Base-by-base conservation (phyloP, 2,113 vertebrate genomes). In the Platichthys flesus region DNA sequence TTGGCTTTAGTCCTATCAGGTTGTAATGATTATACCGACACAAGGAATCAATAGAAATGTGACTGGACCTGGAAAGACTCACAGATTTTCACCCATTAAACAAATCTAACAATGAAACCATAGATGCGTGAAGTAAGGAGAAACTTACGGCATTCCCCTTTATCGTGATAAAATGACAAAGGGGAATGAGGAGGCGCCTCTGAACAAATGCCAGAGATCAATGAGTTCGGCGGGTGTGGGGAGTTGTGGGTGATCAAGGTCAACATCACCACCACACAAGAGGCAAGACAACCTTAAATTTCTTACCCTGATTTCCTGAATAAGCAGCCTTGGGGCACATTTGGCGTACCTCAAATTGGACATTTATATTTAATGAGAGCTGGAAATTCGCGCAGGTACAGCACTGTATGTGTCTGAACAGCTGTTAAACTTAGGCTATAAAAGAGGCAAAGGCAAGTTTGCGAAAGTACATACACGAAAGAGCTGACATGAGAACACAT, bases 201-300 rank as follows among this genome's bases (percentile, higher is more conserved):
- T 76, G 55, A 47, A 60, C 47, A 58, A 77, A 81, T 67, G 31
- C 77, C 80, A 57, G 60, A 72, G 65, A 83, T 84, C 35, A 81
- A 45, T 49, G 4, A 40, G 31, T 40, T 12, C n/a, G 31, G 18
- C 3, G 37, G 13, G 2, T 37, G 47, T 51, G 51, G 4, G 51
- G 40, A 51, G 40, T 21, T 26, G n/a, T 5, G 31, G 60, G 3
- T 62, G n/a, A 64, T 54, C 7, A 1, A 68, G 78, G 64, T 76
- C 58, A 7, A 52, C 40, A 79, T 74, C 35, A n/a, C 42, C 54
- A 47, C 57, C 45, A 9, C 37, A 10, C 20, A 24, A 55, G 45
- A 63, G 6, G 70, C 55, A 57, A 71, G 58, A 52, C 42, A 54
- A n/a, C 9, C 15, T 78, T 40, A 51, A 4, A 64, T 42, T 54